phyloP scores from a whole-genome alignment of 2,113 vertebrate genomes.

The Labrus mixtus region DNA sequence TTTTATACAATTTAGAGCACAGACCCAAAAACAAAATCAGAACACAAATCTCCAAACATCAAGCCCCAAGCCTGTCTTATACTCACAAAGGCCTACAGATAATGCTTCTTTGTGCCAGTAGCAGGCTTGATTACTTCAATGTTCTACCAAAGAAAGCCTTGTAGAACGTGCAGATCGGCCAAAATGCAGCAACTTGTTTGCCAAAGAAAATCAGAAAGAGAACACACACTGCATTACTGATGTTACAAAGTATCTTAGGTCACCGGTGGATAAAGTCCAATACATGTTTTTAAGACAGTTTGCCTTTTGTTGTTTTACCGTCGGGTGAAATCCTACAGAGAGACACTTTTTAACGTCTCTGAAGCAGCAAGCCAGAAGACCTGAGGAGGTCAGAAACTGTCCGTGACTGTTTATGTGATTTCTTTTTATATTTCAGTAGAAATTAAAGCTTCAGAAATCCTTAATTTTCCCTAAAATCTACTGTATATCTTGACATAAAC shows the following conservation, averaged over 20 bases:
- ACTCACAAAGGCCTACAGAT: neutral
- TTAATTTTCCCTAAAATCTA: too few species aligned
- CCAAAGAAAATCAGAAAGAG: neutral
- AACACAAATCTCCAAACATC: neutral
- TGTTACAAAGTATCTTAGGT: neutral
- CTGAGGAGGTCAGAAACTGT: too few species aligned
- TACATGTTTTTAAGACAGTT: neutral
- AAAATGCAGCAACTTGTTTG: conserved; percentile 5
- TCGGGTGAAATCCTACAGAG: neutral
- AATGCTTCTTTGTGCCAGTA: conserved; percentile 10
- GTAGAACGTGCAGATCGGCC: conserved; percentile 26
- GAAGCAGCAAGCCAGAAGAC: conserved; percentile 1
- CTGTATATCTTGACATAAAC: too few species aligned
- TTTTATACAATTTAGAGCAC: conserved; percentile 2
- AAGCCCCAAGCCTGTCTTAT: neutral
- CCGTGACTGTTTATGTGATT: too few species aligned
- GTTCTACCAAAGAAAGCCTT: neutral
- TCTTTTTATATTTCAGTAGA: too few species aligned
- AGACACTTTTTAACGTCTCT: neutral
- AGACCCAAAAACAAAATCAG: conserved; percentile 8
- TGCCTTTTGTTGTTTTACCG: neutral
- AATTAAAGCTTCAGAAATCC: too few species aligned
- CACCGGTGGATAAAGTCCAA: neutral
- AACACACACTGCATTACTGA: neutral
- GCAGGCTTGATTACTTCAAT: conserved; percentile 14